Evolutionary conservation across 2,797 vertebrate genomes (phyloP).

Genomic region (Buceros bicornis): DNA sequence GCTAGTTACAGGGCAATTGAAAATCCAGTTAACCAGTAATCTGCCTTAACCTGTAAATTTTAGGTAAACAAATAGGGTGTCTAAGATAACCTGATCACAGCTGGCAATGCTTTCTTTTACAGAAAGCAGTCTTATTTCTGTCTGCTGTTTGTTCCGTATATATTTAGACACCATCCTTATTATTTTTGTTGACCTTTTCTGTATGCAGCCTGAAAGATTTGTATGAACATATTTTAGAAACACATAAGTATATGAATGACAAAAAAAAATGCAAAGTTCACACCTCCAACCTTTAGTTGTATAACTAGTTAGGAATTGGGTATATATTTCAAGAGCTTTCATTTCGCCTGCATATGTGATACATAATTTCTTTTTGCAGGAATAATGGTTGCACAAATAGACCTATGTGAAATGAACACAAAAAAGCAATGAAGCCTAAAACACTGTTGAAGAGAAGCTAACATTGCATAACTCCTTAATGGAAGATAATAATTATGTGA

Average conservation of each 20-base stretch:
- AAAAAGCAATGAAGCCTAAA: neutral
- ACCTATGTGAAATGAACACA: neutral
- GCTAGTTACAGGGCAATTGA: neutral
- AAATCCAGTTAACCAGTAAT: constrained; percentile 9
- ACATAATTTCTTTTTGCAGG: neutral
- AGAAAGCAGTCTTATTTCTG: neutral
- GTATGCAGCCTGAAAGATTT: constrained; percentile 3
- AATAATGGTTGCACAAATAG: neutral
- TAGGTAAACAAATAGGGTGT: neutral
- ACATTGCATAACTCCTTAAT: neutral
- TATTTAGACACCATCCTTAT: neutral
- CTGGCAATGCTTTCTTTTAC: neutral
- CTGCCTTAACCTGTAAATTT: neutral
- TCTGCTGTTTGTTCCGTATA: neutral
- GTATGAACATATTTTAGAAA: neutral
- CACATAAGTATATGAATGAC: neutral
- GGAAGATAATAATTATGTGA: neutral
- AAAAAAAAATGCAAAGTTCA: neutral
- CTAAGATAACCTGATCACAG: neutral
- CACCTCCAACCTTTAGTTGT: neutral
- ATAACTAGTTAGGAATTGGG: neutral
- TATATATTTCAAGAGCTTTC: neutral
- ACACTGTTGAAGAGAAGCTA: neutral
- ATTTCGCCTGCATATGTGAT: neutral
- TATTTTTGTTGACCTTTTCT: constrained; percentile 22